phyloP scores from a whole-genome alignment of 2,888 invertebrate genomes.

The Coelinius sp. region DNA sequence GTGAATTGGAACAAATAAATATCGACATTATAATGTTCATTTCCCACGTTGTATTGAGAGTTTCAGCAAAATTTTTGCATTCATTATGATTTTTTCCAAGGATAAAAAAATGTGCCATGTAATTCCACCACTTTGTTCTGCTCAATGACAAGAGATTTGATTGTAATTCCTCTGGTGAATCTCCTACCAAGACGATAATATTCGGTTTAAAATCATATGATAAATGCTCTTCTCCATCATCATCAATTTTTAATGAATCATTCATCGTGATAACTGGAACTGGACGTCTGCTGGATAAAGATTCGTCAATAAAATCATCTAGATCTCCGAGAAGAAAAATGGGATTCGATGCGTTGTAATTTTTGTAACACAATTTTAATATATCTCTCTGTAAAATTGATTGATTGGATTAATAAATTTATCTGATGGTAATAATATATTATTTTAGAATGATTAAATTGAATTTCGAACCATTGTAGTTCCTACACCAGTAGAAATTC shows the following conservation, averaged over 20 bases:
- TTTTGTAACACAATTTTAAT: background rate
- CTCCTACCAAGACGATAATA: background rate
- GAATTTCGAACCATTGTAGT: background rate
- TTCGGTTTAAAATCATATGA: background rate
- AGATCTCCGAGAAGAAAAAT: background rate
- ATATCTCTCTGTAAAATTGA: background rate
- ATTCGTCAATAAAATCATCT: background rate
- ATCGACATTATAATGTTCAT: background rate
- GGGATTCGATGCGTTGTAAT: background rate
- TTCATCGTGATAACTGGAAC: background rate
- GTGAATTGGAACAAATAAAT: background rate
- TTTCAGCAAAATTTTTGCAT: background rate
- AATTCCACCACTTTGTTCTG: background rate
- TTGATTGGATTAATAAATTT: background rate
- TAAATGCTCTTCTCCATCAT: background rate
- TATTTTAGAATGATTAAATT: background rate
- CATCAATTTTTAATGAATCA: background rate
- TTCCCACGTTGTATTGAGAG: background rate
- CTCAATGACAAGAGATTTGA: background rate
- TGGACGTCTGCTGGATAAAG: background rate
- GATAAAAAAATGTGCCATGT: background rate
- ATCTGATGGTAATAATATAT: background rate
- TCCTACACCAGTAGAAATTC: background rate
- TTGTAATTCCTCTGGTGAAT: background rate
- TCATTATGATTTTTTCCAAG: background rate